Percentiles rank a stretch among this genome's conserved stretches.
Evolutionary conservation across 2,113 vertebrate species (phyloP).

Genomic region (Acanthisitta chloris): DNA sequence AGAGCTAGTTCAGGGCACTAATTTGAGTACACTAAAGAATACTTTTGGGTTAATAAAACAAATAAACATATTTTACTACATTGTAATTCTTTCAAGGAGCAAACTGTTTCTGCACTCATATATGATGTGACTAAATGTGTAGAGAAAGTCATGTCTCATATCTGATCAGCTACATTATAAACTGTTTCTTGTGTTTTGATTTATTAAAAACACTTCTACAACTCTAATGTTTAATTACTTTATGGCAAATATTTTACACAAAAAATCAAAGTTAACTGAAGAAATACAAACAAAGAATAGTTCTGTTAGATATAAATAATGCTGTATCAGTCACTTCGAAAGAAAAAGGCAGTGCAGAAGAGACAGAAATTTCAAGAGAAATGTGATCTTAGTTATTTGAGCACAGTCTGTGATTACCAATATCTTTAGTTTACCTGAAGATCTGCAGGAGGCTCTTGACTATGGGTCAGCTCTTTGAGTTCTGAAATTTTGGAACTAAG

Average conservation of each 20-base stretch:
- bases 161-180: not conserved
- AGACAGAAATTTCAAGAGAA: not conserved
- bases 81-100: not conserved
- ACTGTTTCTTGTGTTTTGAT: not conserved
- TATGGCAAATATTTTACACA: not conserved
- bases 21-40: not conserved
- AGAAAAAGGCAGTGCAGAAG: not conserved
- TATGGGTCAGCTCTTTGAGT: slow-evolving; percentile 82
- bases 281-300: not conserved
- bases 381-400: not conserved
- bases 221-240: not conserved
- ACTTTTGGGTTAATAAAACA: not conserved
- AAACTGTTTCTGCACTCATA: not conserved
- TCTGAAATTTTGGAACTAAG: slow-evolving; percentile 84
- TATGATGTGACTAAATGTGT: not conserved
- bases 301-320: not conserved
- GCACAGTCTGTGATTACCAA: not conserved
- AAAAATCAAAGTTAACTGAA: not conserved
- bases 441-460: slow-evolving; percentile 83
- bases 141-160: not conserved
- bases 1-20: not conserved
- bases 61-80: not conserved
- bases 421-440: slow-evolving; percentile 83
- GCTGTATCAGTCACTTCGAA: not conserved
- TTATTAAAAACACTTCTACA: not conserved